Evolutionary conservation across 2,113 vertebrate genomes (phyloP).

Genomic region (Mirza zaza): DNA sequence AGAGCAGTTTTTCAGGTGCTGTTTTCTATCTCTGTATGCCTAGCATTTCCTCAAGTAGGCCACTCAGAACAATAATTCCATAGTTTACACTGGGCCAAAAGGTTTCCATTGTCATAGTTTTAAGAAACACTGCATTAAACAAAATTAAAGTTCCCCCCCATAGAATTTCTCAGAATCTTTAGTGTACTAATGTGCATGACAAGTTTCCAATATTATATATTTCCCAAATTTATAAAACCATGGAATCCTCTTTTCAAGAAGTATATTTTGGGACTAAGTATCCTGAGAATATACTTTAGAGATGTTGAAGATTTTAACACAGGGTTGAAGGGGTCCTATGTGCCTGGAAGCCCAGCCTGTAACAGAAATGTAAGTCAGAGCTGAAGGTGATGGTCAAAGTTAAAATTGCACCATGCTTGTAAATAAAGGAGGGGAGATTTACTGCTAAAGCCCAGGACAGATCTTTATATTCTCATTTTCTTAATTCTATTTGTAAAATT

Average conservation of each 20-base stretch:
- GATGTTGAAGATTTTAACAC: neutral
- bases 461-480: neutral
- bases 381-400: neutral
- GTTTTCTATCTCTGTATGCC: neutral
- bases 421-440: neutral
- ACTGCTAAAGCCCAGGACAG: neutral
- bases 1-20: neutral
- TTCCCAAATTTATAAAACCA: neutral
- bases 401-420: neutral
- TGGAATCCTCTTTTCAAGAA: neutral
- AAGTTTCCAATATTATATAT: neutral
- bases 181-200: neutral
- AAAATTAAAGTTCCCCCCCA: neutral
- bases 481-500: constrained; percentile 38
- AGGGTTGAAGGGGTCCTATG: neutral
- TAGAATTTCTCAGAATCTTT: constrained; percentile 14
- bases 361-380: neutral
- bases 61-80: neutral
- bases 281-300: neutral
- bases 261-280: neutral
- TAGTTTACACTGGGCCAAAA: neutral
- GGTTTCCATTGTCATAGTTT: neutral
- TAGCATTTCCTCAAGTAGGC: neutral
- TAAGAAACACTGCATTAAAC: neutral
- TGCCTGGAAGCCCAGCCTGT: neutral